A percentile compares a stretch with the other conserved stretches of the same genome.
Evolutionary conservation across 2,113 vertebrate species (phyloP).

Genomic region (Hyla sarda): DNA sequence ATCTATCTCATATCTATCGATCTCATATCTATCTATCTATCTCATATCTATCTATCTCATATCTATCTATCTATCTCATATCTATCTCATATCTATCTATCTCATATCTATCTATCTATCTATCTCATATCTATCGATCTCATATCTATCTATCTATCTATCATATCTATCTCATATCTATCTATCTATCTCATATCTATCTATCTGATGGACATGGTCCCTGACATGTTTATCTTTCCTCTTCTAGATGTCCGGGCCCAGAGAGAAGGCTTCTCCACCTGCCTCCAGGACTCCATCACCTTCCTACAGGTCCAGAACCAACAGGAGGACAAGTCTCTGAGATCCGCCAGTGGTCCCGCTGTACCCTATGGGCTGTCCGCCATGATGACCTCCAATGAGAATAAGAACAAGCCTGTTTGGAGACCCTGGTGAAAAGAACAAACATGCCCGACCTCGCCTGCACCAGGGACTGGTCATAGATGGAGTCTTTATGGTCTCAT

Average conservation of each 20-base stretch:
- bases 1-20: too few species aligned
- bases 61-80: too few species aligned
- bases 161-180: too few species aligned
- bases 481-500: neutral
- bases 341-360: constrained; percentile 60
- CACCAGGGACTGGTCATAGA: neutral
- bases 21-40: too few species aligned
- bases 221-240: neutral
- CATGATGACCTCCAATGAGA: neutral
- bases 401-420: constrained; percentile 62
- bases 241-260: constrained; percentile 56
- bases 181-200: too few species aligned
- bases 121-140: too few species aligned
- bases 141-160: too few species aligned
- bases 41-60: too few species aligned
- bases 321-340: constrained; percentile 60
- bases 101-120: too few species aligned
- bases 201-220: too few species aligned
- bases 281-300: constrained; percentile 67
- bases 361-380: neutral
- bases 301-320: constrained; percentile 62
- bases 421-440: constrained; percentile 66
- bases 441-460: neutral
- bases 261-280: constrained; percentile 66
- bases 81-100: too few species aligned